Evolutionary conservation across 2,888 invertebrate species (phyloP), one percentile per base, ranked within the genome.

Genomic region (Alloscopus bannaensis): DNA sequence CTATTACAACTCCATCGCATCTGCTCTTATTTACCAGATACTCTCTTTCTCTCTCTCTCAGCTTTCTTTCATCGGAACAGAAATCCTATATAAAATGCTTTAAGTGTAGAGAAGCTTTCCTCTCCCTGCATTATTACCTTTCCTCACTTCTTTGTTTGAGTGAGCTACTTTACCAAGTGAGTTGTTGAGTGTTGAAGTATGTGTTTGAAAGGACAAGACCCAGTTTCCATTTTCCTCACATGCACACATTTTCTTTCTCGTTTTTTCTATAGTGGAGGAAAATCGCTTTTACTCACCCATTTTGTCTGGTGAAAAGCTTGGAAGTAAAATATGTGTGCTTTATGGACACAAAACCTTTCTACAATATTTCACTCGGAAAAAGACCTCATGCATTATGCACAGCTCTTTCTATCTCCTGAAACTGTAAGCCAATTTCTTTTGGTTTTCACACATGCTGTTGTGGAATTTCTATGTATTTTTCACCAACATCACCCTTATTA

Each of bases 111-210:
- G n/a, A n/a, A n/a, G n/a, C n/a, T n/a, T n/a, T n/a, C n/a, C n/a
- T n/a, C n/a, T n/a, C n/a, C n/a, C n/a, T n/a, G n/a, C n/a, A n/a
- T n/a, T n/a, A n/a, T n/a, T n/a, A n/a, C n/a, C n/a, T n/a, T n/a
- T 76, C 75, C 62, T 76, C 60, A 52, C 50, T 68, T 76, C 40
- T 57, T 57, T 24, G 18, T 60, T 76, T 68, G 75, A 76, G 75
- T 76, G 75, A 52, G 75, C 68, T 68, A 47, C 68, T 75, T 13
- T 68, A 68, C 36, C 26, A 47, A 76, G 68, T 76, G 75, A 76
- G 68, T 76, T 60, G 52, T 68, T 76, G 68, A 76, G 75, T 66
- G 75, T 68, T 76, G 59, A 68, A 76, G 75, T 36, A 66, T 66
- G 60, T 76, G 40, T 28, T 64, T 45, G 1, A n/a, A n/a, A n/a